Evolutionary conservation across 1,140 invertebrate genomes (phyloP), one percentile per base, ranked within the genome.

Genomic region (Lordiphosa mommai): DNA sequence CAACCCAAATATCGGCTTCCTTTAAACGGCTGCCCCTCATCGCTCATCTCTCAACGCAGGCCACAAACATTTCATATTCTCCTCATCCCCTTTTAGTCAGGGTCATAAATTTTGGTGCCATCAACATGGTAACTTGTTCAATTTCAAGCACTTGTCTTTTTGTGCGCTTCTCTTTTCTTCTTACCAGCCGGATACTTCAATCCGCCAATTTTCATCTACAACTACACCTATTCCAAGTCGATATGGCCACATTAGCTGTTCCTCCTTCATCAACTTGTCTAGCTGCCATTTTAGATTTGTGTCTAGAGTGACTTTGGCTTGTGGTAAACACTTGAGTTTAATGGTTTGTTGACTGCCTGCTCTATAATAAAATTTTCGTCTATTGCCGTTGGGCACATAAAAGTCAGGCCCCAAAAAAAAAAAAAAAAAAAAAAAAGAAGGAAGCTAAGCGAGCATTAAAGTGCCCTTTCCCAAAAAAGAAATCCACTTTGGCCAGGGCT

Each of bases 221-320:
- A 27, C 23, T 27, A 27, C 23, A 27, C 23, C 23, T 27, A 27
- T 27, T 27, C 23, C 23, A 7, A 27, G 23, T 27, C 23, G 23
- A 27, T 27, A 27, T 27, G 23, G 23, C 23, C 23, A 27, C 23
- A 27, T 27, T 27, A 27, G 33, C 44, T 36, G 16, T 27, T 17
- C 13, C 34, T 36, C 3, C 16, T 49, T 59, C 53, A 43, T 20
- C 16, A 27, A 10, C 55, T 70, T 71, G 58, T 76, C 77, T 84
- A 84, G 76, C 71, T 82, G 76, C 76, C 76, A 82, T 80, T 82
- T 82, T 84, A 84, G 77, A 82, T 82, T 84, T 82, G 77, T 84
- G 77, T 77, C 76, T 82, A 68, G 74, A 40, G 40, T 70, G 74
- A 79, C 65, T 82, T 52, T 29, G 70, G 76, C 74, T 82, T 80